phyloP scores from a whole-genome alignment of 2,888 invertebrate genomes.

The Pandemis corylana region DNA sequence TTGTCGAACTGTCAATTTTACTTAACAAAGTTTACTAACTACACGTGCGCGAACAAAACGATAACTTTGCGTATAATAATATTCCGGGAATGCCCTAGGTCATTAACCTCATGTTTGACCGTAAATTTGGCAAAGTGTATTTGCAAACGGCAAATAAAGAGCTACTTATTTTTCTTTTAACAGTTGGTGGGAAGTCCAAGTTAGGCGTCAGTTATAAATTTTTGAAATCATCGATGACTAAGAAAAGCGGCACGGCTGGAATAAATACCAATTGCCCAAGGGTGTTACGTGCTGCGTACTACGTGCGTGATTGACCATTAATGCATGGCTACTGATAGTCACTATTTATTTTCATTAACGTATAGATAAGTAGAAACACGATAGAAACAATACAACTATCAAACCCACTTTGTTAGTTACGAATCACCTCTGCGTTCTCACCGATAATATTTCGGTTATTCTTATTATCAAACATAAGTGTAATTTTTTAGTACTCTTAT shows the following conservation, averaged over 20 bases:
- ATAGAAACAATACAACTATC: not conserved
- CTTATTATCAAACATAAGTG: not conserved
- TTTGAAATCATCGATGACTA: not conserved
- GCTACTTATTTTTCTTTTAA: conserved; percentile 4
- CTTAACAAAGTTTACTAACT: no score
- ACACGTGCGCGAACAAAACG: not conserved
- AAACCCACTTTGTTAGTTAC: not conserved
- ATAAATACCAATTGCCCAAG: conserved; percentile 10
- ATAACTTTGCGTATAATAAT: not conserved
- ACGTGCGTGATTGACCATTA: conserved; percentile 9
- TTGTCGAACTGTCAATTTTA: no score
- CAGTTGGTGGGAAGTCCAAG: not conserved
- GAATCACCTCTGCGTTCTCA: not conserved
- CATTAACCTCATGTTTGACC: conserved; percentile 3
- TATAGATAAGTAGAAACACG: not conserved
- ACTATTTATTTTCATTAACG: not conserved
- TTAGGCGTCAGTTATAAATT: not conserved
- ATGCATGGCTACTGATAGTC: not conserved
- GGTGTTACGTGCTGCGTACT: conserved; percentile 1
- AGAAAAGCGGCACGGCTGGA: not conserved
- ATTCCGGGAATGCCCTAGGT: conserved; percentile 2
- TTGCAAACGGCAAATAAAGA: conserved; percentile 17
- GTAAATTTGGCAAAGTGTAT: conserved; percentile 5
- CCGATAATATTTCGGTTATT: not conserved
- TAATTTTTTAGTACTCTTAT: not conserved